Evolutionary conservation across 1,140 invertebrate genomes (phyloP).

Genomic region (Adoxophyes honmai): DNA sequence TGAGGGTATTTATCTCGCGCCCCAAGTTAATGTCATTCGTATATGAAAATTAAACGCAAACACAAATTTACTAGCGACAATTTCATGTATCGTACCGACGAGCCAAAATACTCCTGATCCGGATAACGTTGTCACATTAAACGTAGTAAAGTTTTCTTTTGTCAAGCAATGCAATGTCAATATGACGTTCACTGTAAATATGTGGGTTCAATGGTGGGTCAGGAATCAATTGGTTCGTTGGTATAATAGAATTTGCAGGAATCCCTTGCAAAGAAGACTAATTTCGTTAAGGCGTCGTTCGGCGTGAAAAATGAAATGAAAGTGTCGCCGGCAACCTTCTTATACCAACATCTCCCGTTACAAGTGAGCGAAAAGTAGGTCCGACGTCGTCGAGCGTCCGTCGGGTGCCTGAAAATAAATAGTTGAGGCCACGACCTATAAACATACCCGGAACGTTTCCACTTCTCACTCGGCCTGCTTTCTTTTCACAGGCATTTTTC

Average conservation of each 20-base stretch:
- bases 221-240: too few relatives aligned
- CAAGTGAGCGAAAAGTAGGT: slow-evolving; percentile 8
- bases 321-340: background rate
- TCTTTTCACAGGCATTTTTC: slow-evolving; percentile 27
- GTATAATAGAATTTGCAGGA: too few relatives aligned
- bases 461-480: slow-evolving; percentile 24
- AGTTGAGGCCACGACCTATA: slow-evolving; percentile 29
- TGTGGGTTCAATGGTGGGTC: too few relatives aligned
- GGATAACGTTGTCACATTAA: too few relatives aligned
- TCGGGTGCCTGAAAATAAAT: slow-evolving; percentile 14
- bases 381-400: background rate
- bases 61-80: slow-evolving; percentile 3
- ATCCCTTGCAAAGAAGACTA: too few relatives aligned
- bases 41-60: slow-evolving; percentile 7
- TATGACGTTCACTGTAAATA: too few relatives aligned
- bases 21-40: slow-evolving; percentile 12
- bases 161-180: too few relatives aligned
- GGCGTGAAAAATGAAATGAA: background rate
- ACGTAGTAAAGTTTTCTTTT: too few relatives aligned
- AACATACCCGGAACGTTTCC: slow-evolving; percentile 25
- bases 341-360: background rate
- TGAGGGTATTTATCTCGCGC: background rate
- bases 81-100: background rate
- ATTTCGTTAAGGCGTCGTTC: background rate
- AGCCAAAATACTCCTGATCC: background rate